Base-by-base conservation (phyloP, 2,797 vertebrate genomes). In the Aeoliscus strigatus region DNA sequence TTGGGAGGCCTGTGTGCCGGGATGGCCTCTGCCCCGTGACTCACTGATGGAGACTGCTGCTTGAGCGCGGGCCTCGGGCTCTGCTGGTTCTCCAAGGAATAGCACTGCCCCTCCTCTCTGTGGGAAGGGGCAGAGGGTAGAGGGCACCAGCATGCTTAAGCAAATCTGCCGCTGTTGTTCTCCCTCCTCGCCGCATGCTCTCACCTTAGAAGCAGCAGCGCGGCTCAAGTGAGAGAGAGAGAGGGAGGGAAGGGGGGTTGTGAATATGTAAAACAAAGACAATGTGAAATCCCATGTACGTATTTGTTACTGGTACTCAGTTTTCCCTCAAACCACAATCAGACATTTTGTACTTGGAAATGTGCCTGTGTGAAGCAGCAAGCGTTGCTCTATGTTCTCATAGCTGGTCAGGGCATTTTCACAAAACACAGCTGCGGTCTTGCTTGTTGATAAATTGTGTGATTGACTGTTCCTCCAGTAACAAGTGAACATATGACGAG, bases 21-120 rank as follows among this genome's bases (percentile, higher is more conserved):
- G 77, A 76, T 87, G 89, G 82, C 85, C 88, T 90, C 82, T 90
- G 87, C 83, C 85, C 88, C 74, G 81, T 90, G 89, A 90, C 87
- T 90, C 88, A 89, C 84, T 86, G 83, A 85, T 81, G 73, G 85
- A 88, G 84, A 81, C 86, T 83, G 74, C 78, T 84, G 80, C 83
- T 86, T 72, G 75, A 85, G 83, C 72, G 66, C 57, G 51, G 71
- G 81, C 88, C 85, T 80, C 75, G 37, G 88, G 88, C 87, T 79
- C 56, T 63, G 64, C 50, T 1, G 60, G 77, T 77, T 78, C 87
- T 86, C 85, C 62, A 51, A 75, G 84, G 87, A 86, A 86, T 84
- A 81, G 40, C 49, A 40, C 64, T 69, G 41, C 70, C 59, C 39
- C 65, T 51, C 60, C 42, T 39, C 66, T 73, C 80, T 76, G 75